A percentile compares a stretch with the other conserved stretches of the same genome.
Conservation (phyloP, 2,113 vertebrate species). For the Ictidomys tridecemlineatus region DNA sequence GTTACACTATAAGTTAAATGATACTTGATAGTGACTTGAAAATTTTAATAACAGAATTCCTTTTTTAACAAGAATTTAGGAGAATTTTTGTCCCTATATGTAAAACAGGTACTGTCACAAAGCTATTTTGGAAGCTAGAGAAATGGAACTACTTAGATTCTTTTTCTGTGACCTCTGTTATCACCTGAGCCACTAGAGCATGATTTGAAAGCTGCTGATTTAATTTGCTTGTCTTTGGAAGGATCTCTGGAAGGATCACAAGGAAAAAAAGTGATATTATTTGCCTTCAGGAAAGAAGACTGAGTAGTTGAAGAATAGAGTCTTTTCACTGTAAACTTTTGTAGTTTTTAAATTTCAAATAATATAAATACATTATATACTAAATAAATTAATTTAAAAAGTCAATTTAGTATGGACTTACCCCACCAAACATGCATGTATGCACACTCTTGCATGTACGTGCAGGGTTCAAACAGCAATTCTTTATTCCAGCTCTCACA, state of each 20-base stretch:
- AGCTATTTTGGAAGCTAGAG: not conserved
- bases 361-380: not conserved
- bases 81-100: not conserved
- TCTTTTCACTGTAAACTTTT: not conserved
- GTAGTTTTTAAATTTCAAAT: constrained; percentile 32
- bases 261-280: not conserved
- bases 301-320: not conserved
- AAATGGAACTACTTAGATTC: not conserved
- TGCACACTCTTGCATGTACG: not conserved
- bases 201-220: constrained; percentile 4
- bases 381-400: constrained; percentile 39
- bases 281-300: not conserved
- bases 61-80: not conserved
- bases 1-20: not conserved
- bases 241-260: not conserved
- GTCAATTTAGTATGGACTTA: not conserved
- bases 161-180: not conserved
- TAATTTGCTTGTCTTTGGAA: constrained; percentile 1
- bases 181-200: not conserved
- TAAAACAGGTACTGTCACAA: not conserved
- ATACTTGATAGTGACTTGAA: not conserved
- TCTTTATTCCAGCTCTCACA: too few relatives aligned
- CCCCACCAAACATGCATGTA: not conserved
- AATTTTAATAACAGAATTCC: not conserved
- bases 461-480: too few relatives aligned